Percentiles rank a stretch among this genome's conserved stretches.
These are phyloP conservation scores for Xestoiulus laeticollis DNA, from an alignment of 2,888 invertebrate species.

Conservation along the genomic window DNA sequence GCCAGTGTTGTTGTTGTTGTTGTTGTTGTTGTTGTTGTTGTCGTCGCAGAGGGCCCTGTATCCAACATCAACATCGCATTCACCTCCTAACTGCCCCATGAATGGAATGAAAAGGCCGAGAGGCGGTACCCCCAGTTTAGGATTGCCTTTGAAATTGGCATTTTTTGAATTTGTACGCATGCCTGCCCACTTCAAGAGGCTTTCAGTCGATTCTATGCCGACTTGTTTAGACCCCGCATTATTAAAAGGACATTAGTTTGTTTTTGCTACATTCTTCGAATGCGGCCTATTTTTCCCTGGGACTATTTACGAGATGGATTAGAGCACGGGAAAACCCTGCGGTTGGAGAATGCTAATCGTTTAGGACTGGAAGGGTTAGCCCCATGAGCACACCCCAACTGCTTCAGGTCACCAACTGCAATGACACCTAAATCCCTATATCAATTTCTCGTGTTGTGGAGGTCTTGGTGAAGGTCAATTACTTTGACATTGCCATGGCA, in stretches of 20 bases:
- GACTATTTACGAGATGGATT: conserved; percentile 29
- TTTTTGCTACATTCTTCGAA: conserved; percentile 1
- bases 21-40: conserved; percentile 20
- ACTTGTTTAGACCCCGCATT: not conserved
- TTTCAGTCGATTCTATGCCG: not conserved
- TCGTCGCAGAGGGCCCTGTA: not conserved
- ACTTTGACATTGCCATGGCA: not conserved
- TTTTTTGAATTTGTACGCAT: conserved; percentile 25
- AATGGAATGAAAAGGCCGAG: conserved; percentile 20
- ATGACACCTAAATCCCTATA: not conserved
- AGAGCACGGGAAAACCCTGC: not conserved
- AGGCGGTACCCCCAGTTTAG: conserved; percentile 31
- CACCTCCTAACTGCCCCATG: not conserved
- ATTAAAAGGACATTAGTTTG: conserved; percentile 34
- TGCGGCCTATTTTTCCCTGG: not conserved
- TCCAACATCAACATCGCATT: conserved; percentile 22
- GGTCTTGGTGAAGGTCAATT: not conserved
- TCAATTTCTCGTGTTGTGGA: not conserved
- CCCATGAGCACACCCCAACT: not conserved
- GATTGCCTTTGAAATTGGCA: conserved; percentile 29
- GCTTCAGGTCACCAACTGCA: not conserved
- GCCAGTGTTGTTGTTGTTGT: not conserved
- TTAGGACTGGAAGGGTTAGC: conserved; percentile 24
- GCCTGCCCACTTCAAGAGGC: conserved; percentile 23
- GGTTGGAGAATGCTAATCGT: not conserved